phyloP scores from a whole-genome alignment of 2,888 invertebrate species.

The Marasmarcha lunaedactyla region DNA sequence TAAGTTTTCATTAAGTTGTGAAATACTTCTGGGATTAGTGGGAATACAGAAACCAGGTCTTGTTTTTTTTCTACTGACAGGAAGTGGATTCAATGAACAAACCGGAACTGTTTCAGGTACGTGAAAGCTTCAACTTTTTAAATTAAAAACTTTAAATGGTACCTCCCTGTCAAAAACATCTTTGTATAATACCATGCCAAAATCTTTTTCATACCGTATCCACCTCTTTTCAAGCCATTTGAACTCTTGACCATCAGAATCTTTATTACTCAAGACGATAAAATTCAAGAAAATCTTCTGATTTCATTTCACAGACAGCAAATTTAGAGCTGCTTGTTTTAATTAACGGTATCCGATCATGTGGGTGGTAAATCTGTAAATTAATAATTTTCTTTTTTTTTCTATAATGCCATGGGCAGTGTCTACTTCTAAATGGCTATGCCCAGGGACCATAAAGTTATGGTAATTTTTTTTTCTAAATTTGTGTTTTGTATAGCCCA shows the following conservation, averaged over 20 bases:
- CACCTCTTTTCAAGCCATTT: background rate
- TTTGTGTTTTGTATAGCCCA: conserved; percentile 8
- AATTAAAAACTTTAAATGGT: background rate
- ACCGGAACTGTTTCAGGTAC: conserved; percentile 2
- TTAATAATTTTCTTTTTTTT: conserved; percentile 8
- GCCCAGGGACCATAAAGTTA: conserved; percentile 14
- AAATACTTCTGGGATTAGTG: conserved; percentile 5
- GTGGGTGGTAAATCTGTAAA: conserved; percentile 9
- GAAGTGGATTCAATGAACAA: conserved; percentile 2
- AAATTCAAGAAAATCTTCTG: conserved; percentile 4
- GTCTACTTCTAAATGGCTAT: conserved; percentile 15
- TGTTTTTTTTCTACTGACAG: conserved; percentile 3
- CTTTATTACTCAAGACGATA: conserved; percentile 1
- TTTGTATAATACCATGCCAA: no score
- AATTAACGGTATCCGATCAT: conserved; percentile 10
- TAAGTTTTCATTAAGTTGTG: conserved; percentile 3
- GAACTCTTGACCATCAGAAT: no score
- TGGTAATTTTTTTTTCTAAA: conserved; percentile 10
- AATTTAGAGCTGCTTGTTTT: conserved; percentile 7
- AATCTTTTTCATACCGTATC: no score
- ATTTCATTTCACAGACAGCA: conserved; percentile 7
- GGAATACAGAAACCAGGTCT: conserved; percentile 4
- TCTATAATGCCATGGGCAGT: conserved; percentile 14
- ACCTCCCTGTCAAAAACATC: background rate
- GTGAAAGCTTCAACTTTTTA: conserved; percentile 1